Evolutionary conservation across 2,113 vertebrate species (phyloP), one percentile per base, ranked within the genome.

Genomic region (Otocyon megalotis): DNA sequence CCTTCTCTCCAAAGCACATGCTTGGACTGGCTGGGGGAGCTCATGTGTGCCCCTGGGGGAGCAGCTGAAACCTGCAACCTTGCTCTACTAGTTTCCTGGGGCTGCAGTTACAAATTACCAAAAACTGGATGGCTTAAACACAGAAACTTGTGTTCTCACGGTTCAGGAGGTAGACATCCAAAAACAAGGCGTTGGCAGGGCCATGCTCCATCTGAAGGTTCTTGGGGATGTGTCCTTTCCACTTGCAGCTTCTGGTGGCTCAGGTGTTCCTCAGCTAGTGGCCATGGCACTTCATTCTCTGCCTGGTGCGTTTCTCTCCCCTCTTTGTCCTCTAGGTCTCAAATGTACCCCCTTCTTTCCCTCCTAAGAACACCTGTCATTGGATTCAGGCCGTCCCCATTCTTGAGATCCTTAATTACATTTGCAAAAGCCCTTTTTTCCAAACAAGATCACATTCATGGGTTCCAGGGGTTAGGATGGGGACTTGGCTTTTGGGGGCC

Each of bases 41-140:
- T 5, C 3, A 2, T 0, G 0, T 2, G 19, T 24, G 16, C 3
- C 32, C 3, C 4, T 37, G n/a, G 63, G n/a, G 80, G n/a, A 9
- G 20, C 2, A 2, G 62, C 71, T 10, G 3, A 62, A 35, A 22
- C 54, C 84, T 22, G 2, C 35, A 53, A 58, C 82, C 86, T 76
- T 26, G 26, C n/a, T 22, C 1, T 12, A 0, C n/a, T 28, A 1
- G 11, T 48, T 30, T 54, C 50, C 76, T 1, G 50, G 17, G 37
- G 24, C 80, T 35, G 28, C 74, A 16, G 1, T 19, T 13, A 67
- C 9, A 65, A 67, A 87, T 32, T 4, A 6, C 72, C 30, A 24
- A 30, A n/a, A 1, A 28, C 32, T 32, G 9, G 0, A 60, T 20
- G 48, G 4, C 76, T 88, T 67, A 53, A 60, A 32, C 19, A 35